A percentile compares a stretch with the other conserved stretches of the same genome.
These are phyloP conservation scores for Aratinga solstitialis DNA, from an alignment of 2,797 vertebrate species.

Conservation along the genomic window DNA sequence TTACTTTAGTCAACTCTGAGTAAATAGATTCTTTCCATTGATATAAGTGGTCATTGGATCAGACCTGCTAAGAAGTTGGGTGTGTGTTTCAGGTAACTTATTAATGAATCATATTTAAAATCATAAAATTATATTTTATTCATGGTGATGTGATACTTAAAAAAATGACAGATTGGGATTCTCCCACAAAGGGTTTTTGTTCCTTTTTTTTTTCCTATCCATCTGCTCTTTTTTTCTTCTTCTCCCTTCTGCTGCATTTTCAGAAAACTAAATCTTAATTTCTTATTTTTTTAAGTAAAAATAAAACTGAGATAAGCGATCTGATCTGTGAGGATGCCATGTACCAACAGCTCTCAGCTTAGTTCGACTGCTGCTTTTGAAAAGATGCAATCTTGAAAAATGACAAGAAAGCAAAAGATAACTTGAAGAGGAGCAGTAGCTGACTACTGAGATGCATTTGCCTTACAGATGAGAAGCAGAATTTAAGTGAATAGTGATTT, in stretches of 20 bases:
- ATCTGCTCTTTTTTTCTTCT: conserved; percentile 18
- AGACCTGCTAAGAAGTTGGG: not conserved
- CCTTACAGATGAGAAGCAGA: not conserved
- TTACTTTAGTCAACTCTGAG: not conserved
- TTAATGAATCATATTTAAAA: not conserved
- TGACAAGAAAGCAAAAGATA: not conserved
- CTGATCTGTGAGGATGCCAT: not conserved
- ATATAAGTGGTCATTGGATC: not conserved
- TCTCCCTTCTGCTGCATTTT: not conserved
- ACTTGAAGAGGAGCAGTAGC: not conserved
- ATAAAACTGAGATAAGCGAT: not conserved
- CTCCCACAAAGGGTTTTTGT: conserved; percentile 4
- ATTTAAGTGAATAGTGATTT: not conserved
- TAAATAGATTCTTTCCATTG: not conserved
- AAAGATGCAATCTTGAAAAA: not conserved
- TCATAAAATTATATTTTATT: not conserved
- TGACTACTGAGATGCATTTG: not conserved
- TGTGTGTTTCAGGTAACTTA: not conserved
- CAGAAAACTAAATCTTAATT: not conserved
- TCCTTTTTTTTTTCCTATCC: not conserved
- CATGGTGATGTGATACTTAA: not conserved
- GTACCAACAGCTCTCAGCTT: not conserved
- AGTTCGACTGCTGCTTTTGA: not conserved
- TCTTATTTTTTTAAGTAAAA: not conserved
- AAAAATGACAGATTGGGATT: conserved; percentile 36